Evolutionary conservation across 2,113 vertebrate genomes (phyloP).

Genomic region (Carassius gibelio): DNA sequence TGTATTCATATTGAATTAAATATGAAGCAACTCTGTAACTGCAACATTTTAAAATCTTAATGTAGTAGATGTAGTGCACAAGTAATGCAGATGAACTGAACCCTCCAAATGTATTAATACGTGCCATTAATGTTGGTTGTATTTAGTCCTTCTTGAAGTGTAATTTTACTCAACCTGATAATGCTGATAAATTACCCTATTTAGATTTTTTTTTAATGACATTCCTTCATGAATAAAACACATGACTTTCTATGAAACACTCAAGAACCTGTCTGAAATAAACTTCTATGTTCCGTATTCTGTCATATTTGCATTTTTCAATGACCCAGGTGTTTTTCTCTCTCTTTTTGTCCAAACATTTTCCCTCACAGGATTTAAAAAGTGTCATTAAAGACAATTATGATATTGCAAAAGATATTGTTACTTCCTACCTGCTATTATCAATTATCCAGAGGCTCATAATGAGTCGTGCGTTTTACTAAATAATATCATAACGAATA

Average conservation of each 20-base stretch:
- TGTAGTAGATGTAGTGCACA: background rate
- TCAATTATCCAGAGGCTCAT: slow-evolving; percentile 10
- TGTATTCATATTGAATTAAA: background rate
- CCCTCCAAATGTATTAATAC: too few species aligned
- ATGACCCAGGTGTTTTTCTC: background rate
- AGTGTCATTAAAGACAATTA: background rate
- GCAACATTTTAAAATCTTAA: background rate
- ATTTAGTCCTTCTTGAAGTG: background rate
- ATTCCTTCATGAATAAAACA: background rate
- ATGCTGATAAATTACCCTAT: background rate
- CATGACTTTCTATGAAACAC: background rate
- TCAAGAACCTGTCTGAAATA: background rate
- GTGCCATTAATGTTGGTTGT: background rate
- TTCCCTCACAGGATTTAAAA: background rate
- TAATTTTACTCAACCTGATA: background rate
- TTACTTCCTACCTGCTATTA: background rate
- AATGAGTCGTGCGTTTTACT: background rate
- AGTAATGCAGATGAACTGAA: background rate
- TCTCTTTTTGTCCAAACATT: background rate
- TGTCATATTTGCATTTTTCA: background rate
- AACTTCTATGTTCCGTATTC: background rate
- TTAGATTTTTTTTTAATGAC: background rate
- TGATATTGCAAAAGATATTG: background rate
- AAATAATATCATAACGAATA: slow-evolving; percentile 6
- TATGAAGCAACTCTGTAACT: background rate